Evolutionary conservation across 2,797 vertebrate species (phyloP).

Genomic region (Cynodonichthys magdalenae): DNA sequence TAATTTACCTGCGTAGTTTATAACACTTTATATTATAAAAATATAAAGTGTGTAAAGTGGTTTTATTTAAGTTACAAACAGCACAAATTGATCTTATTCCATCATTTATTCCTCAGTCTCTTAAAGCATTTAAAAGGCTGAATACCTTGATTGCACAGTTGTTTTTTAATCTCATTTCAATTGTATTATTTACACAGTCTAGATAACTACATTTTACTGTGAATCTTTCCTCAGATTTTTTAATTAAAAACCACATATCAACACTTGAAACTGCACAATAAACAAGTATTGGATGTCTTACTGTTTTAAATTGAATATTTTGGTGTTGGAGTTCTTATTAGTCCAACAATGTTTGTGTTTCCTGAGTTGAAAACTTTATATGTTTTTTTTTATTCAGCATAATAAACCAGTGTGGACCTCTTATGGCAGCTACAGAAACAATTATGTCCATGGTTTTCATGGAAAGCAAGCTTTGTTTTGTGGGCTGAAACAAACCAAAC

Average conservation of each 20-base stretch:
- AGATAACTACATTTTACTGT: background rate
- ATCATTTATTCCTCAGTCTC: background rate
- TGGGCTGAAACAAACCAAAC: too few species aligned
- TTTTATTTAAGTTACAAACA: slow-evolving; percentile 17
- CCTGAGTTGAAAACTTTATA: slow-evolving; percentile 10
- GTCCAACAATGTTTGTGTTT: slow-evolving; percentile 9
- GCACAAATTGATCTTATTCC: slow-evolving; percentile 20
- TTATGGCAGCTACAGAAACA: slow-evolving; percentile 56
- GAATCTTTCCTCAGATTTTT: slow-evolving; percentile 11
- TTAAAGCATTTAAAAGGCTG: slow-evolving; percentile 27
- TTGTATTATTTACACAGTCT: slow-evolving; percentile 14
- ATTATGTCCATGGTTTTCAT: slow-evolving; percentile 17
- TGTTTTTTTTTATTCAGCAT: background rate
- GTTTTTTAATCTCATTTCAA: slow-evolving; percentile 2
- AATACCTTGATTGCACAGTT: slow-evolving; percentile 54
- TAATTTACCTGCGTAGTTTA: background rate
- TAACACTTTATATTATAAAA: background rate
- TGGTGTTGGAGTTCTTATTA: background rate
- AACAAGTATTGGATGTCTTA: slow-evolving; percentile 11
- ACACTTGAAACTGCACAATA: slow-evolving; percentile 44
- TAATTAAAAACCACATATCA: slow-evolving; percentile 24
- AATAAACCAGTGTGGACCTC: slow-evolving; percentile 27
- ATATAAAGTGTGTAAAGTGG: slow-evolving; percentile 1
- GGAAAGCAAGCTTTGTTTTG: slow-evolving; percentile 6
- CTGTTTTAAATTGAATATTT: slow-evolving; percentile 10